These are phyloP conservation scores for Ischnus inquisitorius DNA, from an alignment of 2,888 invertebrate species.

Conservation along the genomic window DNA sequence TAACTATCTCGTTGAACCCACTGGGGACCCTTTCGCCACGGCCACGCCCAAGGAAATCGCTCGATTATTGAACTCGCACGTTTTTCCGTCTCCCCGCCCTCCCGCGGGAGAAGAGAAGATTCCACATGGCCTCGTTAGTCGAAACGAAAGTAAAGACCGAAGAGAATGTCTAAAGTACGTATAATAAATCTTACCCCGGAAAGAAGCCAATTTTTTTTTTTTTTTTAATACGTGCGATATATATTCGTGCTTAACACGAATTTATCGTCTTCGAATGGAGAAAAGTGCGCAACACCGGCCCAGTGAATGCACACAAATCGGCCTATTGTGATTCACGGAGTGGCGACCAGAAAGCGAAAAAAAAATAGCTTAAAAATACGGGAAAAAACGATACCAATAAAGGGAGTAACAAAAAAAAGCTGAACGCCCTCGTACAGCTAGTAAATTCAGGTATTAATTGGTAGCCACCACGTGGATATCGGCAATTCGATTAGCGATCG, in stretches of 20 bases:
- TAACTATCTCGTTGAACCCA: background rate
- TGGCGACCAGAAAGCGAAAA: conserved; percentile 28
- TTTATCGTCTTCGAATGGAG: conserved; percentile 24
- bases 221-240: conserved; percentile 33
- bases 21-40: conserved; percentile 31
- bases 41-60: conserved; percentile 48
- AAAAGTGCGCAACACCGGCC: background rate
- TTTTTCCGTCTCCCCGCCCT: conserved; percentile 7
- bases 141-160: background rate
- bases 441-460: conserved; percentile 64
- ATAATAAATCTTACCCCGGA: conserved; percentile 39
- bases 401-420: conserved; percentile 17
- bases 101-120: background rate
- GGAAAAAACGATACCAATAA: conserved; percentile 31
- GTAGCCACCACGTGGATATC: conserved; percentile 53
- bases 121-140: conserved; percentile 32
- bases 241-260: conserved; percentile 26
- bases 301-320: background rate
- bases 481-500: conserved; percentile 64
- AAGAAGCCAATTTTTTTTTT: conserved; percentile 34
- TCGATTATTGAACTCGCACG: conserved; percentile 34
- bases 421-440: conserved; percentile 24
- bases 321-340: conserved; percentile 47
- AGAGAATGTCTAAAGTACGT: background rate
- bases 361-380: background rate